These are phyloP conservation scores for Ichneumoninae sp. DNA, from an alignment of 2,888 invertebrate genomes.

Conservation along the genomic window DNA sequence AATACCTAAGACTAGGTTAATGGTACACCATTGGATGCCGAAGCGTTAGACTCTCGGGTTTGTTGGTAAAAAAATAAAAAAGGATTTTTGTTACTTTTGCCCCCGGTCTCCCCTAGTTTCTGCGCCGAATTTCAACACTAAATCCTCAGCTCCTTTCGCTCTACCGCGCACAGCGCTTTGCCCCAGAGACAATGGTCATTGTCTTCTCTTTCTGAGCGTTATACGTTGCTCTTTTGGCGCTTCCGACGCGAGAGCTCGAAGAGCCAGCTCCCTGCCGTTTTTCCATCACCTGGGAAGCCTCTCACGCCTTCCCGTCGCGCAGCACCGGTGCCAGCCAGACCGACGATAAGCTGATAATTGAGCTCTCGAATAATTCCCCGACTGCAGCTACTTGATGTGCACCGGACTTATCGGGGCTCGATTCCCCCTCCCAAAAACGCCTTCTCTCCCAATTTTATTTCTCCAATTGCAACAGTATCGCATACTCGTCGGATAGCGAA, in stretches of 20 bases:
- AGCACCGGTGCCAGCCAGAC: conserved; percentile 76
- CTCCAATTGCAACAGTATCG: neutral
- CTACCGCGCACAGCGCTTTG: conserved; percentile 7
- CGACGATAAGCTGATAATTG: conserved; percentile 83
- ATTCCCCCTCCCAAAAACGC: conserved; percentile 21
- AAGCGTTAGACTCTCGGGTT: no score
- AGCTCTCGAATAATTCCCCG: conserved; percentile 81
- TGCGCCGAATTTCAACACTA: conserved; percentile 4
- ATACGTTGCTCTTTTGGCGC: conserved; percentile 44
- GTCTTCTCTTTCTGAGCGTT: conserved; percentile 52
- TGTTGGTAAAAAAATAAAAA: no score
- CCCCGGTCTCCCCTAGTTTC: no score
- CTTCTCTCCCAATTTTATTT: conserved; percentile 1
- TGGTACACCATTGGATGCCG: no score
- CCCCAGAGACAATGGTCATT: conserved; percentile 38
- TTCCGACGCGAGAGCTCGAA: conserved; percentile 34
- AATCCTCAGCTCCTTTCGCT: conserved; percentile 28
- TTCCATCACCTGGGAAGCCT: conserved; percentile 74
- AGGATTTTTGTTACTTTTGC: no score
- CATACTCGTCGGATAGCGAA: neutral
- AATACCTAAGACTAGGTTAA: no score
- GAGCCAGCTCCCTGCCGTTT: conserved; percentile 23
- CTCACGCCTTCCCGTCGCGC: conserved; percentile 75
- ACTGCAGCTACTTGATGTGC: conserved; percentile 48
- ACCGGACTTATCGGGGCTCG: conserved; percentile 44